Conservation (phyloP, 23 tunicate species). For the Ascidia mentula region DNA sequence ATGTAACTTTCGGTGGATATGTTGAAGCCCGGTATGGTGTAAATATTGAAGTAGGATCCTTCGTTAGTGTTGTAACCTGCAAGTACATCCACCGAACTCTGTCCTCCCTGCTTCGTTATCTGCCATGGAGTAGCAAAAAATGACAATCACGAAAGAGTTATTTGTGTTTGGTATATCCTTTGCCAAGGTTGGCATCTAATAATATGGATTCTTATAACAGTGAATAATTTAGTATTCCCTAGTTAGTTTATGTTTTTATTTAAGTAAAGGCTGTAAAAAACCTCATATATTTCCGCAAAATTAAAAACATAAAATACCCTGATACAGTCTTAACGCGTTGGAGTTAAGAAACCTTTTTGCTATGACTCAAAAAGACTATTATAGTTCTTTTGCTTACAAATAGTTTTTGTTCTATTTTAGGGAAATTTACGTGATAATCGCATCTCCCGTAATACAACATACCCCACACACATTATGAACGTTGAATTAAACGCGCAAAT, state of each 20-base stretch:
- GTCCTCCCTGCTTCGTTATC: constrained; percentile 34
- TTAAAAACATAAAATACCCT: no score
- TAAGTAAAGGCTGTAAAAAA: not conserved
- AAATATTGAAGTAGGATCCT: constrained; percentile 62
- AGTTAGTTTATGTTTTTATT: no score
- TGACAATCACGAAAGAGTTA: not conserved
- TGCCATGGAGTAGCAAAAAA: no score
- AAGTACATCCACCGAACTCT: constrained; percentile 34
- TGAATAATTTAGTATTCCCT: no score
- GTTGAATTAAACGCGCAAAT: not conserved
- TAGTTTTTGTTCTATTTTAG: not conserved
- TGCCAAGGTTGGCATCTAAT: not conserved
- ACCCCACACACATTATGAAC: no score
- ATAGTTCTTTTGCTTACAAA: not conserved
- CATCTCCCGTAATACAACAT: no score
- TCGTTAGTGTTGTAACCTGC: constrained; percentile 67
- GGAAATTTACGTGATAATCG: not conserved
- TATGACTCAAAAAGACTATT: not conserved
- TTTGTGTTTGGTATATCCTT: not conserved
- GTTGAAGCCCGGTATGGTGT: constrained; percentile 46
- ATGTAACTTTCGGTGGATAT: constrained; percentile 26
- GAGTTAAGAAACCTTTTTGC: no score
- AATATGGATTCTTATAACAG: no score
- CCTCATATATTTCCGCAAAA: not conserved
- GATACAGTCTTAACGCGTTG: no score